phyloP scores from a whole-genome alignment of 2,113 vertebrate genomes.

The Gallinago media region DNA sequence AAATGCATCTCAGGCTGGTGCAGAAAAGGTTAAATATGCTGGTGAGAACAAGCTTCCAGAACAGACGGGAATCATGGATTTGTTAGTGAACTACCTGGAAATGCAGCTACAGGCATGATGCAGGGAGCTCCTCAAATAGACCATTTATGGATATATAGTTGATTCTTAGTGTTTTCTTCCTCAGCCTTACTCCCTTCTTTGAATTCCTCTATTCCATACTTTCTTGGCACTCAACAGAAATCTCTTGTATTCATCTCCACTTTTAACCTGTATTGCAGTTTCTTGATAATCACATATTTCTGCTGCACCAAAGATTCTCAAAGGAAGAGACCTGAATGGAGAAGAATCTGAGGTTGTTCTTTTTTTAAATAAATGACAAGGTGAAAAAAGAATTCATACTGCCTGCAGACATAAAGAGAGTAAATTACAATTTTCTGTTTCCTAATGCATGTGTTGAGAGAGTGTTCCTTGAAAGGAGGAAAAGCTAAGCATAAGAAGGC shows the following conservation, averaged over 20 bases:
- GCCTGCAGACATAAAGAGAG: background rate
- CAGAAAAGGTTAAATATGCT: background rate
- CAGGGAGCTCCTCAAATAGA: background rate
- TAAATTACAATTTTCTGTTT: background rate
- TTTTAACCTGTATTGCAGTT: background rate
- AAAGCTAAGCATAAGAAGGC: background rate
- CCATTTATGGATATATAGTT: background rate
- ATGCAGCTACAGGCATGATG: background rate
- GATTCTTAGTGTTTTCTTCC: background rate
- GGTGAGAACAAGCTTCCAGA: background rate
- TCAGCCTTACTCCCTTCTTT: background rate
- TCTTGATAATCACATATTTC: background rate
- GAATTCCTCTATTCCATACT: background rate
- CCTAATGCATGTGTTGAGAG: background rate
- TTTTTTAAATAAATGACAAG: background rate
- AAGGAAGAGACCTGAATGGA: background rate
- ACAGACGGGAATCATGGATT: fast-evolving
- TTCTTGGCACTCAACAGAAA: background rate
- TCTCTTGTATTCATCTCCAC: background rate
- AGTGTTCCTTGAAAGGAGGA: fast-evolving
- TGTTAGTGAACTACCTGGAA: background rate
- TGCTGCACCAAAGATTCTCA: background rate
- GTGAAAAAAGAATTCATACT: background rate
- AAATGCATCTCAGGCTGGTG: background rate
- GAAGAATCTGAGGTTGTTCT: background rate